A percentile compares a stretch with the other conserved stretches of the same genome.
phyloP scores from a whole-genome alignment of 2,797 vertebrate species.

The Chloroceryle inda region DNA sequence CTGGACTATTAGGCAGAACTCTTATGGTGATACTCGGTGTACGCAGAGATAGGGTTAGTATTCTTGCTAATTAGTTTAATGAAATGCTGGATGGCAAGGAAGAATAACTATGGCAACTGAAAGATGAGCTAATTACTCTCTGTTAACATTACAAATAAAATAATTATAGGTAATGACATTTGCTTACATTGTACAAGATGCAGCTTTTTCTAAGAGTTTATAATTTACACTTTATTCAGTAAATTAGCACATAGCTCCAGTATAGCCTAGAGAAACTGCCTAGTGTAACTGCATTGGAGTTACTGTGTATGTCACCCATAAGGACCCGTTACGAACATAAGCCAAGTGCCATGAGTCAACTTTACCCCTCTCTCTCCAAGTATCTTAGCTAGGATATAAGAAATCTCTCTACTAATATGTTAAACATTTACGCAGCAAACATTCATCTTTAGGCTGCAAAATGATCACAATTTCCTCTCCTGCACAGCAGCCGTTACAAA shows the following conservation, averaged over 20 bases:
- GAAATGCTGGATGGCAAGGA: conserved; percentile 20
- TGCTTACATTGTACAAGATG: neutral
- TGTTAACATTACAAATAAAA: conserved; percentile 44
- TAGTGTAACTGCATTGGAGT: neutral
- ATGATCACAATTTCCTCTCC: neutral
- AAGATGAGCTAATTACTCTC: conserved; percentile 37
- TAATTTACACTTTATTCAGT: neutral
- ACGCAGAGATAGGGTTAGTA: neutral
- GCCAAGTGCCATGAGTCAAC: neutral
- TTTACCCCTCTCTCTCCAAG: neutral
- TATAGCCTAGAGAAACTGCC: neutral
- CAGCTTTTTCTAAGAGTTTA: neutral
- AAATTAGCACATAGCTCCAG: neutral
- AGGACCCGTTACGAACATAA: neutral
- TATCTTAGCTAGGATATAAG: neutral
- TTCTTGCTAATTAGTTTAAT: conserved; percentile 44
- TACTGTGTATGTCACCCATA: neutral
- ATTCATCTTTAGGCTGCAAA: neutral
- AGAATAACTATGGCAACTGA: conserved; percentile 67
- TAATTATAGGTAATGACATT: conserved; percentile 26
- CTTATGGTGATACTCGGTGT: neutral
- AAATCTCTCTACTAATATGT: neutral
- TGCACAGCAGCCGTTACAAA: neutral
- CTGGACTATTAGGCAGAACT: neutral
- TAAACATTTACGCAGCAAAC: neutral